Conservation (phyloP, 2,888 invertebrate genomes). For the Caenorhabditis sulstoni region DNA sequence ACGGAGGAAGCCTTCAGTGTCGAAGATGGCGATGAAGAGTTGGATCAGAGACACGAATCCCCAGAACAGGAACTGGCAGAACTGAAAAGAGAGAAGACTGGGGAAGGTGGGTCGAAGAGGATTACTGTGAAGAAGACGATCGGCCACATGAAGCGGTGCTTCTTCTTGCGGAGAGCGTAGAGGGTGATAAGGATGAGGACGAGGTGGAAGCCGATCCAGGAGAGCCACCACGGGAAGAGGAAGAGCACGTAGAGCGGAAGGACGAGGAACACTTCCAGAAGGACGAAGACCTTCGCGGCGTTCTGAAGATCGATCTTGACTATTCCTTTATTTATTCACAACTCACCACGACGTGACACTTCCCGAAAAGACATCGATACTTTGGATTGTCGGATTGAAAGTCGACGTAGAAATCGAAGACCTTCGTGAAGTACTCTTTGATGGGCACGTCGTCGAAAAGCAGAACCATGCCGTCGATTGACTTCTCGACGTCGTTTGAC, state of each 20-base stretch:
- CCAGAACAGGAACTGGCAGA: slow-evolving; percentile 61
- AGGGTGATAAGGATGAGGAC: slow-evolving; percentile 62
- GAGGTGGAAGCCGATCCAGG: slow-evolving; percentile 60
- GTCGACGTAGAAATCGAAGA: slow-evolving; percentile 65
- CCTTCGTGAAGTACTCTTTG: slow-evolving; percentile 61
- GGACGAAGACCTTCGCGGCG: slow-evolving; percentile 41
- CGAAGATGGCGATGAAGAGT: slow-evolving; percentile 63
- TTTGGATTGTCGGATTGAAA: slow-evolving; percentile 61
- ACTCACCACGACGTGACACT: slow-evolving; percentile 61
- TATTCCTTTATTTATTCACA: not conserved
- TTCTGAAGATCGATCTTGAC: slow-evolving; percentile 33
- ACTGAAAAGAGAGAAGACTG: slow-evolving; percentile 59
- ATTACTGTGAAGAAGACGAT: slow-evolving; percentile 61
- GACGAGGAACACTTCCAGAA: slow-evolving; percentile 48
- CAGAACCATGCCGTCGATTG: slow-evolving; percentile 27
- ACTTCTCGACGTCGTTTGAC: slow-evolving; percentile 3
- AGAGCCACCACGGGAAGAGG: slow-evolving; percentile 57
- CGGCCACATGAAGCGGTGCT: slow-evolving; percentile 71
- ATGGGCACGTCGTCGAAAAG: slow-evolving; percentile 65
- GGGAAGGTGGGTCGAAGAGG: not conserved
- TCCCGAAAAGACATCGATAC: slow-evolving; percentile 56
- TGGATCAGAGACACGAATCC: slow-evolving; percentile 56
- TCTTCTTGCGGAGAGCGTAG: slow-evolving; percentile 65
- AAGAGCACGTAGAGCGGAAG: slow-evolving; percentile 51
- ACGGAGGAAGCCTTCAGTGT: slow-evolving; percentile 62